Evolutionary conservation across 2,797 vertebrate species (phyloP).

Genomic region (Acanthurus leucopareius): DNA sequence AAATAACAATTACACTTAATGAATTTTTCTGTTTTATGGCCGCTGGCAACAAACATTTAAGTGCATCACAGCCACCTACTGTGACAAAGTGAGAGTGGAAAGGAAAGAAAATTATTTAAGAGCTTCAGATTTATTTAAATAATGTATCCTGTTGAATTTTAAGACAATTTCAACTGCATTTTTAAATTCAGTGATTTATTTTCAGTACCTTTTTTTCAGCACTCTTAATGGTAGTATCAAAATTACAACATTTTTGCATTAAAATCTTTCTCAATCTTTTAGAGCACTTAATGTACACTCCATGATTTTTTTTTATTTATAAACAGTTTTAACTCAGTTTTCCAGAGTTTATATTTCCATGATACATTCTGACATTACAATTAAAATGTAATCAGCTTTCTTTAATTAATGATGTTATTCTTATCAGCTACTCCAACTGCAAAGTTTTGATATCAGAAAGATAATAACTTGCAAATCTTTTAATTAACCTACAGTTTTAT

Average conservation of each 20-base stretch:
- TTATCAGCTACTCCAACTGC: neutral
- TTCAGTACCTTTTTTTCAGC: no score
- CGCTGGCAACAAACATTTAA: no score
- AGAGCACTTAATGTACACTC: neutral
- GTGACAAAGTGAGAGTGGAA: no score
- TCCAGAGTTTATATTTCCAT: neutral
- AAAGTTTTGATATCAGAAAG: neutral
- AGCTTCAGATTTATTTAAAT: no score
- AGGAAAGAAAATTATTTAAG: no score
- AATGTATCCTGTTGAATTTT: no score
- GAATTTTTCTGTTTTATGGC: no score
- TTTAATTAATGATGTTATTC: neutral
- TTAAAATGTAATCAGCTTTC: neutral
- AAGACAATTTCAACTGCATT: no score
- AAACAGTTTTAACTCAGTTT: constrained; percentile 1
- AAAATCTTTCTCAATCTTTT: neutral
- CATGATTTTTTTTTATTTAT: neutral
- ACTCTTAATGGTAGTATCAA: neutral
- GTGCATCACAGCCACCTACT: no score
- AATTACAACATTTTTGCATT: neutral
- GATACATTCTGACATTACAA: neutral
- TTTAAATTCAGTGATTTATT: no score
- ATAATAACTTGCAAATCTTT: neutral
- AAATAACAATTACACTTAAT: no score
- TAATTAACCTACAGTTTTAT: neutral